phyloP scores from a whole-genome alignment of 2,113 vertebrate species.

The Trichechus manatus region DNA sequence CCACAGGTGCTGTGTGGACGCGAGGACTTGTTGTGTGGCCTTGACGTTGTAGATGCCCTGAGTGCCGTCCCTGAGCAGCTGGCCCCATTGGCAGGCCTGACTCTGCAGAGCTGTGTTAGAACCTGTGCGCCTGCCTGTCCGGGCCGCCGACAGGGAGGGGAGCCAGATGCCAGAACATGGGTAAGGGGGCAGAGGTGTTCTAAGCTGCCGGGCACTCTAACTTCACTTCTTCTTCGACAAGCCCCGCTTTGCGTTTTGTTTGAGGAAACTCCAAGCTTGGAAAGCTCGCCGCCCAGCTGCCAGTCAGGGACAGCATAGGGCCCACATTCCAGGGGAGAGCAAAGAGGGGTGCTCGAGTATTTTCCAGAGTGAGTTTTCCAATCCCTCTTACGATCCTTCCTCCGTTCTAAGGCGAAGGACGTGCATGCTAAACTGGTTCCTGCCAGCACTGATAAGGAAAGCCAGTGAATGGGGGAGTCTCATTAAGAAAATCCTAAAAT shows the following conservation, averaged over 20 bases:
- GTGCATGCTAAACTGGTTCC: slow-evolving; percentile 33
- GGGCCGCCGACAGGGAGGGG: neutral
- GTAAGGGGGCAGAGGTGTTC: neutral
- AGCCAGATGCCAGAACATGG: neutral
- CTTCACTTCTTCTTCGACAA: neutral
- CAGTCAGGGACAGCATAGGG: neutral
- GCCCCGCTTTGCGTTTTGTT: neutral
- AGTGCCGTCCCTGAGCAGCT: neutral
- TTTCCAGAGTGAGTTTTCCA: neutral
- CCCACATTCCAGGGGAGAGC: neutral
- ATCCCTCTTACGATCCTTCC: slow-evolving; percentile 1
- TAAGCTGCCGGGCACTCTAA: neutral
- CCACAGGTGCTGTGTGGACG: neutral
- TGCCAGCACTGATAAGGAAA: slow-evolving; percentile 68
- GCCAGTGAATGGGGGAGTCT: slow-evolving; percentile 64
- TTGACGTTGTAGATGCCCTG: neutral
- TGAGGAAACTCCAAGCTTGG: neutral
- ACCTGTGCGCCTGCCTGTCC: neutral
- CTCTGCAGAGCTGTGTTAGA: neutral
- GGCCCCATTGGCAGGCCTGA: accelerated
- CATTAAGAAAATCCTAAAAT: slow-evolving; percentile 71
- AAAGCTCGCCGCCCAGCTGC: neutral
- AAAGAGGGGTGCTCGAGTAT: neutral
- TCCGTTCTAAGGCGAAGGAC: slow-evolving; percentile 44
- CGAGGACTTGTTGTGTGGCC: neutral